Percentiles rank a stretch among this genome's conserved stretches.
These are phyloP conservation scores for Stichodactyla helianthus DNA, from an alignment of 64 coral and sea anemone genomes.

Conservation along the genomic window DNA sequence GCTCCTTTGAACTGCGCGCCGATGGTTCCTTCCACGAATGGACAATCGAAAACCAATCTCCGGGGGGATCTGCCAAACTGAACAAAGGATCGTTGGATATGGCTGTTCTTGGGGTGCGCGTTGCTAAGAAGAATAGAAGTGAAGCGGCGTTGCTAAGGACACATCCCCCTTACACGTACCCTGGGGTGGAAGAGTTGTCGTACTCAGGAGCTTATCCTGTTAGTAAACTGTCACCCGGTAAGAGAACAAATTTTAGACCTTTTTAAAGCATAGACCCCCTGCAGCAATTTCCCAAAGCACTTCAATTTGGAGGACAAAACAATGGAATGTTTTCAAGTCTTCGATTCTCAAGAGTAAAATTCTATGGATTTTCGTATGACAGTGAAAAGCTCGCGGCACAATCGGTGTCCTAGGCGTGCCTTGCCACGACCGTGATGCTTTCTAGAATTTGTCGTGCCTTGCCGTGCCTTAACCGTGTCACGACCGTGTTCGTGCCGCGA, in stretches of 20 bases:
- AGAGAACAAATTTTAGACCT: background rate
- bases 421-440: too few relatives aligned
- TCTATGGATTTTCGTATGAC: background rate
- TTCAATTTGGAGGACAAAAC: too few relatives aligned
- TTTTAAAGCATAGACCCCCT: background rate
- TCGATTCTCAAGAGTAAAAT: background rate
- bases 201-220: constrained; percentile 86
- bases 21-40: constrained; percentile 91
- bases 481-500: too few relatives aligned
- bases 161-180: constrained; percentile 73
- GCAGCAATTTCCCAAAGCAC: background rate
- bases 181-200: constrained; percentile 67
- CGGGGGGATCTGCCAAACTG: constrained; percentile 85
- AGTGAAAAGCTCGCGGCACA: too few relatives aligned
- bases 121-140: constrained; percentile 40
- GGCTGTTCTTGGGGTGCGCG: constrained; percentile 74
- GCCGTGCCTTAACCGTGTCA: too few relatives aligned
- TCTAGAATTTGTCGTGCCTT: too few relatives aligned
- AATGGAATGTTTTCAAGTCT: too few relatives aligned
- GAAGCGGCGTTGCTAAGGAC: constrained; percentile 60
- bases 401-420: too few relatives aligned
- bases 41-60: constrained; percentile 93
- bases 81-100: constrained; percentile 83
- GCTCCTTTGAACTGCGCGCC: constrained; percentile 83
- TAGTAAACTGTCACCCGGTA: constrained; percentile 69